These are phyloP conservation scores for Stenchaetothrips biformis DNA, from an alignment of 2,888 invertebrate species.

Conservation along the genomic window DNA sequence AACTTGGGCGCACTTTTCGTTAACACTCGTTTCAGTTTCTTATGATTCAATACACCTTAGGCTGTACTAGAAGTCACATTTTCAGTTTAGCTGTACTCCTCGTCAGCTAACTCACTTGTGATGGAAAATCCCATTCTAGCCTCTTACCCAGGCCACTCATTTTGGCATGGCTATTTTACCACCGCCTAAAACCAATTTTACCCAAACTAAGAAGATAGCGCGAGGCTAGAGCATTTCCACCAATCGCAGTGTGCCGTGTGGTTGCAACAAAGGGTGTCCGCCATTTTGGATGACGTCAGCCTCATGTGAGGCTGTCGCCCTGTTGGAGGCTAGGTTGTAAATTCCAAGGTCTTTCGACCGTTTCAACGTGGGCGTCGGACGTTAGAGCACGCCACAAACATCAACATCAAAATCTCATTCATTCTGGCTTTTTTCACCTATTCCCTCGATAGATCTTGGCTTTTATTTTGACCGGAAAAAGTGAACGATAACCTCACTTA, in stretches of 20 bases:
- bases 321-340: slow-evolving; percentile 37
- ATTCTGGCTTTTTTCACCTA: no score
- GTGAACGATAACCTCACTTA: not conserved
- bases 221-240: slow-evolving; percentile 39
- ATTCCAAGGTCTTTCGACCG: slow-evolving; percentile 38
- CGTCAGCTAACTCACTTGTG: slow-evolving; percentile 40
- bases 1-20: not conserved
- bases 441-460: no score
- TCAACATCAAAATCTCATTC: no score
- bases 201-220: slow-evolving; percentile 59
- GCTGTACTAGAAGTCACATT: slow-evolving; percentile 9
- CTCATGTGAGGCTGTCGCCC: slow-evolving; percentile 31
- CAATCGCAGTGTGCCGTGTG: slow-evolving; percentile 45
- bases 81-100: slow-evolving; percentile 30
- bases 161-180: slow-evolving; percentile 58
- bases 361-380: no score
- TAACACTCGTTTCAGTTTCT: no score
- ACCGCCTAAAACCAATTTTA: slow-evolving; percentile 58
- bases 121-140: slow-evolving; percentile 45
- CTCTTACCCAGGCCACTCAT: slow-evolving; percentile 55
- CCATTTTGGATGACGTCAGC: slow-evolving; percentile 48
- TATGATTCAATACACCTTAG: not conserved
- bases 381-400: no score
- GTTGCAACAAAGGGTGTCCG: slow-evolving; percentile 45
- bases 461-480: no score